These are phyloP conservation scores for Ophraella communa DNA, from an alignment of 2,888 invertebrate genomes.

Conservation along the genomic window DNA sequence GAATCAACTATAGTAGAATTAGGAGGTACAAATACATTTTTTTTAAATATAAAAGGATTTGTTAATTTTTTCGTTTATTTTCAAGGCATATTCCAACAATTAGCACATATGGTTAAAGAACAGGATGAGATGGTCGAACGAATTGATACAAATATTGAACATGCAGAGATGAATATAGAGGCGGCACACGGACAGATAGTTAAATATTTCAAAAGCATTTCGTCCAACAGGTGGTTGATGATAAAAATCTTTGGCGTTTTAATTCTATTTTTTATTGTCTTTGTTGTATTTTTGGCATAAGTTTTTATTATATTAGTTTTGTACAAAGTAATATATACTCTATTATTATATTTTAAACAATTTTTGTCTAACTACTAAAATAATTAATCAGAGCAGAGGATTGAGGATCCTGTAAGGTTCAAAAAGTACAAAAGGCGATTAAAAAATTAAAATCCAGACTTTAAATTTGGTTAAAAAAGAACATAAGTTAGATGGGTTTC, in stretches of 20 bases:
- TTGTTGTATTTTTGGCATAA: slow-evolving; percentile 92
- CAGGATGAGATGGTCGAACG: slow-evolving; percentile 98
- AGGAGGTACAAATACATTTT: slow-evolving; percentile 64
- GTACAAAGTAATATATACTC: slow-evolving; percentile 30
- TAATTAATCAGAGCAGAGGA: too few relatives aligned
- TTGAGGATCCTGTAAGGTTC: too few relatives aligned
- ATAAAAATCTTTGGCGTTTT: slow-evolving; percentile 98
- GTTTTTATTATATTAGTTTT: slow-evolving; percentile 20
- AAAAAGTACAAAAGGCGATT: too few relatives aligned
- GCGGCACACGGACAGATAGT: slow-evolving; percentile 97
- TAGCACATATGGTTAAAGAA: slow-evolving; percentile 97
- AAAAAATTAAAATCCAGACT: too few relatives aligned
- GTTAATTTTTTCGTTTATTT: too few relatives aligned
- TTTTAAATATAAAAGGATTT: too few relatives aligned
- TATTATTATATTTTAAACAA: slow-evolving; percentile 13
- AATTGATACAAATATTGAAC: slow-evolving; percentile 96
- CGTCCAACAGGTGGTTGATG: slow-evolving; percentile 98
- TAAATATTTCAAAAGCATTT: slow-evolving; percentile 96
- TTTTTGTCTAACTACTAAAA: too few relatives aligned
- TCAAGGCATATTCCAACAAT: slow-evolving; percentile 86
- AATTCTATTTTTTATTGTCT: slow-evolving; percentile 98
- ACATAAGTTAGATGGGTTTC: too few relatives aligned
- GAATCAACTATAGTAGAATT: slow-evolving; percentile 98
- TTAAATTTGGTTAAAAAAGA: too few relatives aligned
- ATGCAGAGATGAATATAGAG: slow-evolving; percentile 95